Base-by-base conservation (phyloP, 92 coral and sea anemone genomes). In the Phenganax stokvisi region DNA sequence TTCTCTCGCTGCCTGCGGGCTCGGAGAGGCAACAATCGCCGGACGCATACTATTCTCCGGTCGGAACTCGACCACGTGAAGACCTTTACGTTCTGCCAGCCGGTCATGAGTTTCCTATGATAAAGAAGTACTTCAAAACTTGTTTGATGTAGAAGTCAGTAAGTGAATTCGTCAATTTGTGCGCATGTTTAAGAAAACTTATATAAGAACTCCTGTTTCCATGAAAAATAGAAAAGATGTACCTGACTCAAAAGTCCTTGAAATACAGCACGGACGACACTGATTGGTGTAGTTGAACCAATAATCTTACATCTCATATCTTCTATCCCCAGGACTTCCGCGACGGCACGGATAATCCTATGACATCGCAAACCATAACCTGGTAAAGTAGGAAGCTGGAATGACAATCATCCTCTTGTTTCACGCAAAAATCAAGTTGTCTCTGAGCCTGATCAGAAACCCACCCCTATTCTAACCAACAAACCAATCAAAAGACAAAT, bases 221-320 rank as follows among this genome's bases (percentile, higher is more conserved):
- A 25, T 53, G 58, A 20, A 2, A 60, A 29, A 2, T 54, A 44
- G 47, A n/a, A n/a, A 75, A 55, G 31, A 15, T 51, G 53, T 87
- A 96, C 99, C 99, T 96, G 99, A 66, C 99, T 96, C 65, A 86
- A 82, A 16, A 96, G 90, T 16, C 99, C 99, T 77, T 96, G 97
- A 68, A 96, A 96, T 0, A 88, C 89, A 63, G 96, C 99, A 30
- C 89, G 92, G n/a, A 96, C 90, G 60, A 96, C 86, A 74, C 96
- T 96, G 64, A 96, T 81, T 13, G 99, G 91, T n/a, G 97, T 96
- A 3, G 99, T 90, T 3, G 97, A 87, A 8, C 99, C 99, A 12
- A 81, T 78, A 8, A 96, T 91, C 88, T 92, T 96, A 81, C 99
- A 96, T 87, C 97, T 90, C 99, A 96, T 91, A 87, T 96, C 97